Evolutionary conservation across 2,888 invertebrate genomes (phyloP).

Genomic region (Argyresthia albistria): DNA sequence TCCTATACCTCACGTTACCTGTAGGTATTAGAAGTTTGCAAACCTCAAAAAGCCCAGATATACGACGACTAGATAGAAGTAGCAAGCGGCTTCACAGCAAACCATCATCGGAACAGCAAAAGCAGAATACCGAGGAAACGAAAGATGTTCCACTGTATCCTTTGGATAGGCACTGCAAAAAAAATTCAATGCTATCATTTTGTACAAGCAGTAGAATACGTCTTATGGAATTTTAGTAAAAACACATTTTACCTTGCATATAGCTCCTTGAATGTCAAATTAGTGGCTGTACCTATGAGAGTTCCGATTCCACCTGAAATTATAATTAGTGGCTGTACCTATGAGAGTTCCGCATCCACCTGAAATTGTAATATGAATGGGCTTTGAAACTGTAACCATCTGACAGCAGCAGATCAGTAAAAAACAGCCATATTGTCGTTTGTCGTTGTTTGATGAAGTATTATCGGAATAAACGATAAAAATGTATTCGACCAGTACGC

Average conservation of each 20-base stretch:
- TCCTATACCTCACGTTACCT: no score
- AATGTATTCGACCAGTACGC: no score
- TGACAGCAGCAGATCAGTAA: no score
- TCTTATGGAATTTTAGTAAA: background rate
- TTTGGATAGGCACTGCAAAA: slow-evolving; percentile 69
- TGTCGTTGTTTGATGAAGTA: no score
- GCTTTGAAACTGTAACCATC: no score
- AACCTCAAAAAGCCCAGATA: slow-evolving; percentile 47
- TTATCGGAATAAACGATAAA: no score
- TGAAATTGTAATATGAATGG: slow-evolving; percentile 41
- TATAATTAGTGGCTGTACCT: slow-evolving; percentile 79
- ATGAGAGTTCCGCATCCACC: slow-evolving; percentile 83
- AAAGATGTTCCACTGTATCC: slow-evolving; percentile 54
- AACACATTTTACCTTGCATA: slow-evolving; percentile 37
- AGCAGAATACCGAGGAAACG: slow-evolving; percentile 42
- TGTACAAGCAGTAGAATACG: background rate
- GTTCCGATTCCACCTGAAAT: slow-evolving; percentile 78
- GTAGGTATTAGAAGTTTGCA: background rate
- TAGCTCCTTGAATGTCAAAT: slow-evolving; percentile 84
- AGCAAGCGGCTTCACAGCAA: slow-evolving; percentile 25
- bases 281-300: slow-evolving; percentile 81
- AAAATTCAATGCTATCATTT: background rate
- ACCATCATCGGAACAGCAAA: slow-evolving; percentile 46
- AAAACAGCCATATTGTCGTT: no score
- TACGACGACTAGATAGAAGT: slow-evolving; percentile 25